These are phyloP conservation scores for Drosophila paranaensis DNA, from an alignment of 2,888 invertebrate species.

Conservation along the genomic window DNA sequence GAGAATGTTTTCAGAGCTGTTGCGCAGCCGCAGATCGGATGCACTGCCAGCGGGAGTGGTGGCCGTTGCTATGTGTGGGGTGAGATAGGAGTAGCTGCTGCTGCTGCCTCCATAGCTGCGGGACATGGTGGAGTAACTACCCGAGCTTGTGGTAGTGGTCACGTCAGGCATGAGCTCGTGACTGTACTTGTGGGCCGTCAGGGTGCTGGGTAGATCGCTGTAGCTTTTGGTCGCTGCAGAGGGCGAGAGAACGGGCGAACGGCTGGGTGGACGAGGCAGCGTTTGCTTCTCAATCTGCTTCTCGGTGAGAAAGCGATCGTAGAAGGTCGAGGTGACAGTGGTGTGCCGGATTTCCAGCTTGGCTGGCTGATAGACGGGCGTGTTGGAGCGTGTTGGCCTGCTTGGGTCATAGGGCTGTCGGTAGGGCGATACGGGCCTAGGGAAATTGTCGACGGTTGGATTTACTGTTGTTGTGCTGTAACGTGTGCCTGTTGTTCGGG, in stretches of 20 bases:
- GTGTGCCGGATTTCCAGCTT: constrained; percentile 84
- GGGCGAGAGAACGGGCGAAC: constrained; percentile 81
- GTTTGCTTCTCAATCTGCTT: constrained; percentile 83
- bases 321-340: constrained; percentile 84
- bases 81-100: constrained; percentile 74
- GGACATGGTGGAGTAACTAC: constrained; percentile 54
- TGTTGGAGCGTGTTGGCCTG: constrained; percentile 60
- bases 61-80: constrained; percentile 21
- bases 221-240: constrained; percentile 78
- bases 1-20: constrained; percentile 73
- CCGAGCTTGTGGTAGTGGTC: constrained; percentile 19
- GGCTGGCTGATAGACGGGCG: constrained; percentile 81
- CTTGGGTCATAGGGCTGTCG: constrained; percentile 73
- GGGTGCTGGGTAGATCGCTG: constrained; percentile 62
- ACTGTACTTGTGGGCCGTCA: constrained; percentile 31
- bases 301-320: constrained; percentile 84
- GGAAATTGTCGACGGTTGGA: constrained; percentile 53
- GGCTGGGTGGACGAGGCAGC: constrained; percentile 74
- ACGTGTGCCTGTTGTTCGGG: constrained; percentile 61
- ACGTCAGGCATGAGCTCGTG: constrained; percentile 31
- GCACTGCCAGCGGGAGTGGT: constrained; percentile 19
- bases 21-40: constrained; percentile 62
- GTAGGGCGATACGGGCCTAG: constrained; percentile 75
- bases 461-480: constrained; percentile 47
- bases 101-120: constrained; percentile 54